Evolutionary conservation across 2,888 invertebrate species (phyloP).

Genomic region (Lithosia quadra): DNA sequence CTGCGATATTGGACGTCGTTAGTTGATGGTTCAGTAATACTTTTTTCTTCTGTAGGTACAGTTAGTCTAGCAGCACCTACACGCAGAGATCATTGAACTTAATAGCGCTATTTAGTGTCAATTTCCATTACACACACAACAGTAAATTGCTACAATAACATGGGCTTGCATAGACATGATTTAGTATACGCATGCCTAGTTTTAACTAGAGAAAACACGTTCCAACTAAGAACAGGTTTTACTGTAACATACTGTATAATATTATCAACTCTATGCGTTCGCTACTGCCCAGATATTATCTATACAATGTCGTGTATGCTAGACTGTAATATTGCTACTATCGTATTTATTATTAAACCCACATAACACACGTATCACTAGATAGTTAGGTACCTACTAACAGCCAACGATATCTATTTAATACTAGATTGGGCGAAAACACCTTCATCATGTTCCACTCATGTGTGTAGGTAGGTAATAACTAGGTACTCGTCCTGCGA

Average conservation of each 20-base stretch:
- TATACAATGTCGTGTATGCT: slow-evolving; percentile 12
- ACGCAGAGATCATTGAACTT: background rate
- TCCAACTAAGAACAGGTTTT: background rate
- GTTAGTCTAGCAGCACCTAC: no score
- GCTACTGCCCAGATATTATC: slow-evolving; percentile 7
- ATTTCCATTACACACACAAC: background rate
- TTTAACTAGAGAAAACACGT: background rate
- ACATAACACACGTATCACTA: background rate
- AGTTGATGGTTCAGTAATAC: no score
- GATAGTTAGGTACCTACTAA: background rate
- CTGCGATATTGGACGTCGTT: no score
- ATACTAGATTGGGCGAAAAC: background rate
- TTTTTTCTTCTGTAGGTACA: no score
- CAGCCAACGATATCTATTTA: background rate
- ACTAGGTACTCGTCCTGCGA: no score
- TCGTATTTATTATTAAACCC: slow-evolving; percentile 9
- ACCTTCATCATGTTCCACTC: background rate
- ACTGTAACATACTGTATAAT: background rate
- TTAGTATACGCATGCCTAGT: background rate
- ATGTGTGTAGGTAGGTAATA: background rate
- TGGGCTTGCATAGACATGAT: background rate
- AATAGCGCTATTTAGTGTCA: background rate
- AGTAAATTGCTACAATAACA: background rate
- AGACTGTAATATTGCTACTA: slow-evolving; percentile 16
- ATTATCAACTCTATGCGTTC: background rate